Conservation (phyloP, 2,113 vertebrate species). For the Otis tarda region DNA sequence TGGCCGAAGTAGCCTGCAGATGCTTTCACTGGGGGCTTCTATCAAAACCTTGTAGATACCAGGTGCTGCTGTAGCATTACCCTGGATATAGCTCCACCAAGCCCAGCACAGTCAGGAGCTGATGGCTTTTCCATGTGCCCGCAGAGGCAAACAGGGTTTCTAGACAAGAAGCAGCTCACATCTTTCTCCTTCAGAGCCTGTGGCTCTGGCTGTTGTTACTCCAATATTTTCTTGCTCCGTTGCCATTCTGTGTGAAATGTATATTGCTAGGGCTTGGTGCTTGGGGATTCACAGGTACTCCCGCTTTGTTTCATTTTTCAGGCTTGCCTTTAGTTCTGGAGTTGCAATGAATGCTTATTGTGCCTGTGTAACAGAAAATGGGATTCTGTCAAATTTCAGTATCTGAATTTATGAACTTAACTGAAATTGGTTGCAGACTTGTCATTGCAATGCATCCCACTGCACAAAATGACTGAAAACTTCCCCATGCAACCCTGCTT, state of each 20-base stretch:
- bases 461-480: background rate
- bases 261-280: background rate
- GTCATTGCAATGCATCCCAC: background rate
- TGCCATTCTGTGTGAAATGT: background rate
- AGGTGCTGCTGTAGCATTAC: background rate
- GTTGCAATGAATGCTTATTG: background rate
- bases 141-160: background rate
- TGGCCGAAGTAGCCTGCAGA: background rate
- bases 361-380: slow-evolving; percentile 24
- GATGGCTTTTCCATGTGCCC: background rate
- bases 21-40: background rate
- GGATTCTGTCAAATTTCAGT: slow-evolving; percentile 23
- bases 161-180: background rate
- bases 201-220: background rate
- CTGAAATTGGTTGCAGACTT: background rate
- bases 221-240: background rate
- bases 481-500: background rate
- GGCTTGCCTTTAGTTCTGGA: background rate
- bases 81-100: background rate
- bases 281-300: background rate
- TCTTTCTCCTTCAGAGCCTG: background rate
- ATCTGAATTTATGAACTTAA: slow-evolving; percentile 48
- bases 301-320: background rate
- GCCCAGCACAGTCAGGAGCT: background rate
- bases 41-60: background rate